A percentile compares a stretch with the other conserved stretches of the same genome.
phyloP scores from a whole-genome alignment of 2,888 invertebrate species.

The Caenorhabditis panamensis region DNA sequence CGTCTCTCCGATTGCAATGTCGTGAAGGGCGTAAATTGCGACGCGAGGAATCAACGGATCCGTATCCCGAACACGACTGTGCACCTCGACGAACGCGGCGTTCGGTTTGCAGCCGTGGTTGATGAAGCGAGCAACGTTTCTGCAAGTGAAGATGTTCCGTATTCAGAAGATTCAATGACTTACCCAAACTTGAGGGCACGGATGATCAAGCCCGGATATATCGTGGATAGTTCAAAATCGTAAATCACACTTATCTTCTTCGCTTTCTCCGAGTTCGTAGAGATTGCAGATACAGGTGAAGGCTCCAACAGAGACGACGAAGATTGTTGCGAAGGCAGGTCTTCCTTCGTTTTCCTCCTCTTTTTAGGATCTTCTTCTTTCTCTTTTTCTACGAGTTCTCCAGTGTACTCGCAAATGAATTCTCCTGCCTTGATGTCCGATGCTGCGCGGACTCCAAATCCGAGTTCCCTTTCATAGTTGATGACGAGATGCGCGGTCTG shows the following conservation, averaged over 20 bases:
- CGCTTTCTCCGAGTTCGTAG: no score
- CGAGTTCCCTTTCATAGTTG: conserved; percentile 11
- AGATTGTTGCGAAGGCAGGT: conserved; percentile 8
- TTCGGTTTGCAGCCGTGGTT: conserved; percentile 44
- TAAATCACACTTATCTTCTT: no score
- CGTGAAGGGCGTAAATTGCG: conserved; percentile 18
- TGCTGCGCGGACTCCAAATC: conserved; percentile 40
- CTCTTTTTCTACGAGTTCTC: no score
- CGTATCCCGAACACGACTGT: conserved; percentile 7
- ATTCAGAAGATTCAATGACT: not conserved
- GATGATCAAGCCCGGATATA: no score
- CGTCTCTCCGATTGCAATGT: conserved; percentile 29
- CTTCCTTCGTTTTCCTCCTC: no score
- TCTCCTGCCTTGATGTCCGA: conserved; percentile 14
- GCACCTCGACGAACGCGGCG: conserved; percentile 30
- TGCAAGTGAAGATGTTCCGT: not conserved
- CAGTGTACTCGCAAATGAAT: conserved; percentile 48
- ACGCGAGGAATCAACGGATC: conserved; percentile 40
- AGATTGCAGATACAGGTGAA: no score
- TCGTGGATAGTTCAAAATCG: not conserved
- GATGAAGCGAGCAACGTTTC: conserved; percentile 42
- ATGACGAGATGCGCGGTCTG: conserved; percentile 20
- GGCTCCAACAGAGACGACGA: no score
- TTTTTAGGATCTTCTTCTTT: no score
- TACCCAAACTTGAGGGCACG: conserved; percentile 30